Percentiles rank a stretch among this genome's conserved stretches.
phyloP scores from a whole-genome alignment of 2,888 invertebrate species.

The Limnephilus rhombicus region DNA sequence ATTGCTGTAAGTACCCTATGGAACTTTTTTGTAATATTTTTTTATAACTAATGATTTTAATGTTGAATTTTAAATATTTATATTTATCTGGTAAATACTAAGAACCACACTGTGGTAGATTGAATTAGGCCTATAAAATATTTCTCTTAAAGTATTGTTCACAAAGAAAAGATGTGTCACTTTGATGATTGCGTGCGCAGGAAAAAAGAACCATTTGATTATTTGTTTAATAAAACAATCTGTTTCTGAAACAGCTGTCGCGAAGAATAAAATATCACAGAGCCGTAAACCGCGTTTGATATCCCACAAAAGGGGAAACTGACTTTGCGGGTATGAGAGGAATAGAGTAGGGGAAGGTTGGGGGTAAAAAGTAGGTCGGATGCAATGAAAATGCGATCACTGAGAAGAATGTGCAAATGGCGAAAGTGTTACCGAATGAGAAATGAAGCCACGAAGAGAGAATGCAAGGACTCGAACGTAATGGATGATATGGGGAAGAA shows the following conservation, averaged over 20 bases:
- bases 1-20: too few species aligned
- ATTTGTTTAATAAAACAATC: not conserved
- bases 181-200: not conserved
- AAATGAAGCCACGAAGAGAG: not conserved
- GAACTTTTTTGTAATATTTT: too few species aligned
- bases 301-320: not conserved
- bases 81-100: not conserved
- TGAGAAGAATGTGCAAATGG: not conserved
- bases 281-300: not conserved
- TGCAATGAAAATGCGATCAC: constrained; percentile 1
- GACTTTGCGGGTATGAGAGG: not conserved
- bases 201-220: not conserved
- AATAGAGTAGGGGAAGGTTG: not conserved
- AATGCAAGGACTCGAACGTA: not conserved
- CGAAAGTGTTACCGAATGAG: not conserved
- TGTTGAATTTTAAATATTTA: not conserved
- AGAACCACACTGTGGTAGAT: not conserved
- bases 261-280: not conserved
- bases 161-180: not conserved
- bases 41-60: too few species aligned
- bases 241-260: not conserved
- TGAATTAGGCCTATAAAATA: not conserved
- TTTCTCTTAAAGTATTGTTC: not conserved
- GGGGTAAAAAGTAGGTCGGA: not conserved
- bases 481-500: not conserved